Base-by-base conservation (phyloP, 2,113 vertebrate species). In the Pseudolaguvia tuberculata region DNA sequence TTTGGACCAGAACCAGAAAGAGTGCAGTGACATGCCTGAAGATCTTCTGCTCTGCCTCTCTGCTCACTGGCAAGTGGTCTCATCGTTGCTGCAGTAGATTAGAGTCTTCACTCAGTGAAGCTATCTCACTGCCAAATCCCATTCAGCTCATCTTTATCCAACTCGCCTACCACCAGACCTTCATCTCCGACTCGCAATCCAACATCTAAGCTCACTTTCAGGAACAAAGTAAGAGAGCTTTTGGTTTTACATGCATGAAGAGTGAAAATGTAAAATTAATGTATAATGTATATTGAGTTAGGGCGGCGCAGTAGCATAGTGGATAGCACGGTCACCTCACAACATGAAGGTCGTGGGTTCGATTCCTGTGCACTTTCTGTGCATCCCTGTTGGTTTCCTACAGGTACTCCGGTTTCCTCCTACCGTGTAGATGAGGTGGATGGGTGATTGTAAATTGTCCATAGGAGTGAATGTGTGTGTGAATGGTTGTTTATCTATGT, bases 41-140 rank as follows among this genome's bases (percentile, higher is more conserved):
- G 71, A 77, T 79, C 67, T 66, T 79, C 29, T 76, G 52, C 53
- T 52, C 45, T 70, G 29, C 53, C 29, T 42, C 73, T 72, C 27
- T 45, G 72, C 69, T 81, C 51, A 48, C 81, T 74, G 75, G 74
- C 71, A 77, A 72, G 75, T 68, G 53, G 65, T 59, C 67, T 77
- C 71, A 50, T 70, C 29, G 72, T 79, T 56, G 48, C 68, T 67
- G 62, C 39, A 77, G 48, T 79, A 73, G 73, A 79, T 81, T 77
- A 81, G 61, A 29, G 47, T 72, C 57, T 63, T 73, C 62, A 23
- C 77, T 77, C 75, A 47, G 13, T 73, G 47, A 63, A 79, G 52
- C 56, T 45, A 27, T 27, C 45, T 29, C 70, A 35, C 51, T 51
- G 39, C 61, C 47, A 81, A 73, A 70, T 62, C 59, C 51, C 78